Percentiles rank a stretch among this genome's conserved stretches.
Evolutionary conservation across 2,797 vertebrate species (phyloP).

Genomic region (Arnoldichthys spilopterus): DNA sequence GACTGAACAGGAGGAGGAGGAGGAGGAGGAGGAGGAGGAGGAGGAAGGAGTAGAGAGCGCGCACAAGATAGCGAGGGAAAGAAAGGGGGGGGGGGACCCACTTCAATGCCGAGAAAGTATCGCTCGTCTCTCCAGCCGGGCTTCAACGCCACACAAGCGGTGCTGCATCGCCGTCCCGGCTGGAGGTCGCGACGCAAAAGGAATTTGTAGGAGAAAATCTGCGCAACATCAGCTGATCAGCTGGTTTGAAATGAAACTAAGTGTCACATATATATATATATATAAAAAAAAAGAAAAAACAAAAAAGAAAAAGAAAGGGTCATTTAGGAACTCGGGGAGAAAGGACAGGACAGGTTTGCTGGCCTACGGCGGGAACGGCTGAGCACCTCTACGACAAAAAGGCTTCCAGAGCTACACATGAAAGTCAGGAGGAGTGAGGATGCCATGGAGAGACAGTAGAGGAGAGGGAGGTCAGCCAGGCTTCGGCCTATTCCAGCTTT

Average conservation of each 20-base stretch:
- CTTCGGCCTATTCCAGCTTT: too few species aligned
- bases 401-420: constrained; percentile 74
- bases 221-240: constrained; percentile 60
- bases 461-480: constrained; percentile 49
- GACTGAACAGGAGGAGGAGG: constrained; percentile 78
- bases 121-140: constrained; percentile 81
- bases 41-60: constrained; percentile 65
- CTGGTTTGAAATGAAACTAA: constrained; percentile 62
- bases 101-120: constrained; percentile 89
- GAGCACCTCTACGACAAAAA: constrained; percentile 72
- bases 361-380: constrained; percentile 73
- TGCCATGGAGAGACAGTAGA: constrained; percentile 65
- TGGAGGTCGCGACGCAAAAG: constrained; percentile 78
- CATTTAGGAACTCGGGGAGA: constrained; percentile 72
- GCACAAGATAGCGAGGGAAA: constrained; percentile 66
- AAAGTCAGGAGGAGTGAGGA: constrained; percentile 50
- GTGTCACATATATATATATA: constrained; percentile 58
- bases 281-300: too few species aligned
- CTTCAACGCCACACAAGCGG: constrained; percentile 87
- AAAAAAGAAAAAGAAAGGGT: constrained; percentile 27
- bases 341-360: constrained; percentile 73
- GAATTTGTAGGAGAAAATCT: constrained; percentile 71
- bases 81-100: constrained; percentile 82
- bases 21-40: constrained; percentile 68
- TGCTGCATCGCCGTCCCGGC: constrained; percentile 92